Percentiles rank a stretch among this genome's conserved stretches.
Conservation (phyloP, 2,797 vertebrate genomes). For the Crocodylus rhombifer region DNA sequence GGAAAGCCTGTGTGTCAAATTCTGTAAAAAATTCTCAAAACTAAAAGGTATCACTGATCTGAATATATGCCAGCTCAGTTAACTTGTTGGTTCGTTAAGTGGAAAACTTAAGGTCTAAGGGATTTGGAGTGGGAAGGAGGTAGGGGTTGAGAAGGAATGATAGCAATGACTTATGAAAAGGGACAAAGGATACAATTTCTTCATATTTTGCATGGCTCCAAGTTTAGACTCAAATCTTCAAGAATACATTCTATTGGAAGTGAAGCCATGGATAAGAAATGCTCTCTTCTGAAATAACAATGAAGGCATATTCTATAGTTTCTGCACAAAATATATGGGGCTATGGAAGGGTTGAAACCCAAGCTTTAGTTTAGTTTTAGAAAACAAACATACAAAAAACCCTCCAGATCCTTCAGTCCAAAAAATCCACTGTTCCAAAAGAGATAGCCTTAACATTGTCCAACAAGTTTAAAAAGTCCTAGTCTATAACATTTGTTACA, state of each 20-base stretch:
- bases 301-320: not conserved
- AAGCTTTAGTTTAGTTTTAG: slow-evolving; percentile 24
- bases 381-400: not conserved
- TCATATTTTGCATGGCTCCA: not conserved
- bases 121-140: too few relatives aligned
- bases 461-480: slow-evolving; percentile 39
- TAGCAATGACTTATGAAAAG: not conserved
- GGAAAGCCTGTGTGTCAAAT: not conserved
- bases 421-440: not conserved
- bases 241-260: not conserved
- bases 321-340: slow-evolving; percentile 45
- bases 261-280: not conserved
- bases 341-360: slow-evolving; percentile 23
- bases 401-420: not conserved
- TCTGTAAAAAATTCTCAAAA: not conserved
- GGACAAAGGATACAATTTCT: not conserved
- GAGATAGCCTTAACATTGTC: slow-evolving; percentile 38
- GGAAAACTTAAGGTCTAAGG: too few relatives aligned
- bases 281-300: not conserved
- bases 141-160: not conserved
- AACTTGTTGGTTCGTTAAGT: too few relatives aligned
- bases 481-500: slow-evolving; percentile 33
- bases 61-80: not conserved
- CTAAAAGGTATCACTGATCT: not conserved
- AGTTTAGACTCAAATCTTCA: not conserved